A percentile compares a stretch with the other conserved stretches of the same genome.
Evolutionary conservation across 2,888 invertebrate species (phyloP).

Genomic region (Apodemia hepburni): DNA sequence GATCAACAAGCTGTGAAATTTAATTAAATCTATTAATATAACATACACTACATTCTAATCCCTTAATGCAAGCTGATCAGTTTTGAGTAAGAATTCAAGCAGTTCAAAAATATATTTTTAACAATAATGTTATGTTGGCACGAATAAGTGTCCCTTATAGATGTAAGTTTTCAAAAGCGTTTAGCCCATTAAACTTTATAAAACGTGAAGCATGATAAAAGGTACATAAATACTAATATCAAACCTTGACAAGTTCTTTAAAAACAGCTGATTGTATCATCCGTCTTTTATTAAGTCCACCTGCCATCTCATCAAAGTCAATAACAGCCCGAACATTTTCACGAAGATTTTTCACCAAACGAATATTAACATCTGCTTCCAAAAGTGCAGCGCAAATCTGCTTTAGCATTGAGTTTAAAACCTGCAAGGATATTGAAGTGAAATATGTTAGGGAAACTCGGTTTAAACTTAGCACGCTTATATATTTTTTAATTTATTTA

Average conservation of each 20-base stretch:
- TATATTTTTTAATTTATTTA: constrained; percentile 27
- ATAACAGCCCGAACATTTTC: constrained; percentile 99
- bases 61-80: too few relatives aligned
- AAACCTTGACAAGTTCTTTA: constrained; percentile 95
- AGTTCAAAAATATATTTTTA: too few relatives aligned
- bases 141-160: too few relatives aligned
- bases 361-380: constrained; percentile 98
- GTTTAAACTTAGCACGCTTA: neutral
- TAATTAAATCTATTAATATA: neutral
- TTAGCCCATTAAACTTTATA: too few relatives aligned
- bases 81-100: too few relatives aligned
- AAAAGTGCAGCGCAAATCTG: constrained; percentile 98
- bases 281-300: constrained; percentile 97
- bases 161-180: too few relatives aligned
- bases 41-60: too few relatives aligned
- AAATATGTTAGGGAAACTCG: constrained; percentile 3
- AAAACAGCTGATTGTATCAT: constrained; percentile 99
- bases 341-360: constrained; percentile 95
- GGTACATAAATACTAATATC: constrained; percentile 9
- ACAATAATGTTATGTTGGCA: too few relatives aligned
- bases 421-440: constrained; percentile 76
- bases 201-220: neutral
- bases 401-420: constrained; percentile 99
- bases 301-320: constrained; percentile 99
- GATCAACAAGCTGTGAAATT: constrained; percentile 91